Conservation (phyloP, 2,888 invertebrate species). For the Dryomyza anilis region DNA sequence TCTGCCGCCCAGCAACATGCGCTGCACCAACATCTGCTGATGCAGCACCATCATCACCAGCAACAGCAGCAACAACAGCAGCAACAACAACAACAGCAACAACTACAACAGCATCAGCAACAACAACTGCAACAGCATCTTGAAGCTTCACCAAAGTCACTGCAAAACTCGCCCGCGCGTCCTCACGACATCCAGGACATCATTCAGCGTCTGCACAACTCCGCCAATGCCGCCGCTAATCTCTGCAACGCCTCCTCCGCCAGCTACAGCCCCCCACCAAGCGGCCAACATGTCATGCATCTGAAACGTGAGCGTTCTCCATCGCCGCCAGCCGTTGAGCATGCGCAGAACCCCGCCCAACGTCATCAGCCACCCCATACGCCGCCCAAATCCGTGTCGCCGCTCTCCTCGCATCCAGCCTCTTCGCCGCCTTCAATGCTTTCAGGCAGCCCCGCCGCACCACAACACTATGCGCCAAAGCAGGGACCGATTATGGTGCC, state of each 20-base stretch:
- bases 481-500: constrained; percentile 50
- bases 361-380: constrained; percentile 59
- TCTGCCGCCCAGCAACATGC: constrained; percentile 53
- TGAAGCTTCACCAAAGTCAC: constrained; percentile 47
- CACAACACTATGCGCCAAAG: constrained; percentile 41
- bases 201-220: constrained; percentile 54
- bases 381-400: constrained; percentile 57
- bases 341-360: constrained; percentile 55
- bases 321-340: constrained; percentile 45
- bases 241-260: constrained; percentile 30
- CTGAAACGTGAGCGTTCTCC: constrained; percentile 59
- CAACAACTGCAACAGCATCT: constrained; percentile 32
- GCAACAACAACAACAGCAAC: constrained; percentile 38
- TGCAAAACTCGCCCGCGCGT: constrained; percentile 27
- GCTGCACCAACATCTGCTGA: constrained; percentile 51
- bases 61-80: constrained; percentile 41
- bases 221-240: constrained; percentile 51
- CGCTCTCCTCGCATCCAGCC: constrained; percentile 54
- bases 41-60: constrained; percentile 42
- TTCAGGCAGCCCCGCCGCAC: constrained; percentile 37
- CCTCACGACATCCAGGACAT: constrained; percentile 46
- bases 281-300: neutral
- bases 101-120: constrained; percentile 35
- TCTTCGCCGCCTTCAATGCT: constrained; percentile 48
- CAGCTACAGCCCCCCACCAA: constrained; percentile 47